Evolutionary conservation across 1,140 invertebrate genomes (phyloP), one percentile per base, ranked within the genome.

Genomic region (Drosophila ananassae): DNA sequence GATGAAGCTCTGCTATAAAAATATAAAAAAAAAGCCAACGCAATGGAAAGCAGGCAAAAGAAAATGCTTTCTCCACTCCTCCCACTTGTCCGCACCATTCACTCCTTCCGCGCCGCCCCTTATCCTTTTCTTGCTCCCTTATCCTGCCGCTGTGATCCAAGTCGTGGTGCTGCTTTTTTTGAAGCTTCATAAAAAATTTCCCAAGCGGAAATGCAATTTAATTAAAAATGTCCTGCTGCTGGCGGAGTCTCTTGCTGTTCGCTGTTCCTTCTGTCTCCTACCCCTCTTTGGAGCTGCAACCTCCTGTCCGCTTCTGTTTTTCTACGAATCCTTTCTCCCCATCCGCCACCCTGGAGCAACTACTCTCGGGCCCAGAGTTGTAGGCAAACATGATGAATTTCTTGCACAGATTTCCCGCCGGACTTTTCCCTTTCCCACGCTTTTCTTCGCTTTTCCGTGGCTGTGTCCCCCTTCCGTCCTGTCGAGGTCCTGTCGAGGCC

Each of bases 131-230:
- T 2, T 0, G 34, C 10, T 37, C 10, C 34, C 34, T 37, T 37
- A 28, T 28, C 25, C 25, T 28, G 25, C 6, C 7, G 25, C 4
- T 37, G 9, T 37, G 34, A 37, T 37, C 34, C 34, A 37, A 37
- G 17, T 44, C 41, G 41, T 44, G n/a, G 41, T 46, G 39, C 68
- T 39, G 44, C 82, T 83, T 79, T 83, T 82, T 83, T 79, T 83
- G 80, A 84, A 79, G 72, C 83, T 87, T 89, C 82, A 87, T 87
- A 87, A 87, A 87, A 87, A 87, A 87, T 87, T 87, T 87, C 83
- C 82, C 83, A 89, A 89, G 82, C 82, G 82, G 82, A 87, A 87
- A 87, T 87, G 82, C 82, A 87, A 87, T 87, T 87, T 87, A 87
- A 87, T 87, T 87, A 87, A 87, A 87, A 87, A 87, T 87, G 82